Base-by-base conservation (phyloP, 2,797 vertebrate genomes). In the Lacerta viridis region DNA sequence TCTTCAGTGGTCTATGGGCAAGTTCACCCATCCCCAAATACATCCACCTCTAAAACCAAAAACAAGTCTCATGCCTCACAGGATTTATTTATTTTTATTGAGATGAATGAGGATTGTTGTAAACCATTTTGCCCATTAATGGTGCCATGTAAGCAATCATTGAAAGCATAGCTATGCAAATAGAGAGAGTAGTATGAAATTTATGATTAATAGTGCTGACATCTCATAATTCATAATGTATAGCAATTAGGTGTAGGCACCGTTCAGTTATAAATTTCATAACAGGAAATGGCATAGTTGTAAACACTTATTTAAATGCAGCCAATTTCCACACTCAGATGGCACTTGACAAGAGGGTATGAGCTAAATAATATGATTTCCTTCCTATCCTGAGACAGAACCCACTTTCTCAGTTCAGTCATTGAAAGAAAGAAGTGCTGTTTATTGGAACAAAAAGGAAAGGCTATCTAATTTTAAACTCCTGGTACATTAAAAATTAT, bases 251-350 rank as follows among this genome's bases (percentile, higher is more conserved):
- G 72, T 9, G 39, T 55, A 61, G 78, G 78, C 50, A 15, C 36
- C 17, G 50, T 55, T 87, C 79, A 80, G 80, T 74, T 81, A 74
- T 75, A 80, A 61, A 87, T 81, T 87, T 74, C 78, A 74, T 79
- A 86, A 69, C 76, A 86, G 85, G 85, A 79, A 79, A 61, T 79
- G 82, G 79, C 82, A 71, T 84, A 17, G 43, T 71, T 84, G 33
- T 88, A 84, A 88, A 84, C 82, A 33, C 64, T 79, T 64, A 61
- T 83, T 88, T 88, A 77, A 55, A 88, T 76, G 43, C 80, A 83
- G 18, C 82, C 80, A 68, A 41, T 79, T 59, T 72, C 50, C 66
- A 80, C 43, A 61, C 50, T 61, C 66, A 7, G 50, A 25, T 29
- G 4, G 68, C 25, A 33, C n/a, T 79, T 84, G 68, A 79, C 46